Base-by-base conservation (phyloP, 1,140 invertebrate genomes). In the Probaryconus sp. region DNA sequence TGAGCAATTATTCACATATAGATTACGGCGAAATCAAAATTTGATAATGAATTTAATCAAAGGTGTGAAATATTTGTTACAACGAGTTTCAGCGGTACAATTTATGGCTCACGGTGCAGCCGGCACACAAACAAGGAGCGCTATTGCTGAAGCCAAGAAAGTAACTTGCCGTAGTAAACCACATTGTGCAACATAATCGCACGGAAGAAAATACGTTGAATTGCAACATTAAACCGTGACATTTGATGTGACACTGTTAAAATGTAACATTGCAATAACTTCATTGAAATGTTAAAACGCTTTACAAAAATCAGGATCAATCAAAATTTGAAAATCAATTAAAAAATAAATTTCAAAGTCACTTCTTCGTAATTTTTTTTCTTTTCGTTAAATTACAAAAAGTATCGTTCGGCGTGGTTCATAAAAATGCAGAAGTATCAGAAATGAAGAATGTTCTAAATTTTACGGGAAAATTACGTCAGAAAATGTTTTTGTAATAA, bases 91-190 rank as follows among this genome's bases (percentile, higher is more conserved):
- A 42, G 35, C 43, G 50, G 35, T 21, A 35, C 50, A 71, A 71
- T 71, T 71, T 71, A 64, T 64, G 58, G 58, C 50, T 35, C 43
- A 21, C n/a, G n/a, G 35, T 71, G 58, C 51, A 71, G 56, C 68
- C 58, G 68, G 26, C 58, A 56, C 68, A 47, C 14, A 43, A 42
- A 37, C n/a, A 71, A 51, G 58, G 28, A 51, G 35, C 43, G 35
- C 47, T 33, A 20, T 58, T 51, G 50, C 30, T 50, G 48, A 63
- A 63, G 63, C 43, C 58, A 64, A 63, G 58, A 58, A 56, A 71
- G 68, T 71, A 71, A 64, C 43, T 71, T 64, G 24, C 24, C 50
- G 30, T 28, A 58, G 26, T 38, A 71, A 58, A 71, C 68, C 50
- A 43, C 68, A 64, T 51, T 45, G 42, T 53, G 47, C 53, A 45